phyloP scores from a whole-genome alignment of 2,113 vertebrate species.

The Callipepla squamata region DNA sequence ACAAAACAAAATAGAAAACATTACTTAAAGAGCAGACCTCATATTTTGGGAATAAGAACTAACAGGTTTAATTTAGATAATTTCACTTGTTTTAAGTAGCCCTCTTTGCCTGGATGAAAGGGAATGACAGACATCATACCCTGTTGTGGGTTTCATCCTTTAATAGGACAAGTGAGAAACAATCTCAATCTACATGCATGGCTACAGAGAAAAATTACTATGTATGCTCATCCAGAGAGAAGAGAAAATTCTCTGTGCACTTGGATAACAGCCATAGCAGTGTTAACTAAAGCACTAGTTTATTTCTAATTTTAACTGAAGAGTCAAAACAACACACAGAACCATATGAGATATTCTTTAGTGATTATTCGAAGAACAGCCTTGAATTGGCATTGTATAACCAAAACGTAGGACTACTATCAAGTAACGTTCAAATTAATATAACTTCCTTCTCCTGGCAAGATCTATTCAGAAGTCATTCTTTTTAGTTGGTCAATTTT shows the following conservation, averaged over 20 bases:
- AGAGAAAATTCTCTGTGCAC: background rate
- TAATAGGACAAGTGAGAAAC: background rate
- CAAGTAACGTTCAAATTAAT: background rate
- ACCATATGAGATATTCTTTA: background rate
- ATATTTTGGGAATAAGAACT: background rate
- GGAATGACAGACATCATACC: background rate
- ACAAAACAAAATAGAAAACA: background rate
- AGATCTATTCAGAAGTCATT: background rate
- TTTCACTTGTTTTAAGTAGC: background rate
- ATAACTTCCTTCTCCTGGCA: background rate
- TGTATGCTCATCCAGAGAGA: background rate
- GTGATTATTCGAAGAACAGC: background rate
- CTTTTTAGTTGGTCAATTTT: background rate
- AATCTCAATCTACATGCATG: background rate
- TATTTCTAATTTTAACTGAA: background rate
- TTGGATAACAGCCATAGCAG: background rate
- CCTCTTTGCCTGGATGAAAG: background rate
- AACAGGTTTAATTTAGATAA: background rate
- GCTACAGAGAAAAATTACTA: background rate
- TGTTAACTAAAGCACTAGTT: slow-evolving; percentile 18
- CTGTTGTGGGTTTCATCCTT: background rate
- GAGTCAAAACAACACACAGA: background rate
- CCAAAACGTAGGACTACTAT: background rate
- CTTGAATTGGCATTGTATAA: background rate
- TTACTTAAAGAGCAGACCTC: background rate